Evolutionary conservation across 2,888 invertebrate species (phyloP).

Genomic region (Biston stratarius): DNA sequence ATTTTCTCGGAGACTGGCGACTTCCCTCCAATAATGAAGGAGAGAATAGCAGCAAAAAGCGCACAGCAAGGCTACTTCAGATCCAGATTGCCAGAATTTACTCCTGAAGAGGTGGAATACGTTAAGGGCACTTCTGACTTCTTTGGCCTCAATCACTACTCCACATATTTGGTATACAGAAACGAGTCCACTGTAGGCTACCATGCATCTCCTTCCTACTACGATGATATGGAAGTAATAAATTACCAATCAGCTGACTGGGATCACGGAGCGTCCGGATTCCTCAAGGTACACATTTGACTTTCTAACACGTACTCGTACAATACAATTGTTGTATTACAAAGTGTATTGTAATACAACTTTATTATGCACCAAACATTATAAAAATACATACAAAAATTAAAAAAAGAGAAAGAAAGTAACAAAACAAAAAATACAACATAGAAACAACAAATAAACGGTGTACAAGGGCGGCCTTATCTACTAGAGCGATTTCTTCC

Average conservation of each 20-base stretch:
- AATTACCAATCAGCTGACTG: conserved; percentile 43
- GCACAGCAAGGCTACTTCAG: conserved; percentile 81
- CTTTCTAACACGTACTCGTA: not conserved
- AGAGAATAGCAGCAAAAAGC: conserved; percentile 84
- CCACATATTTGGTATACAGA: conserved; percentile 73
- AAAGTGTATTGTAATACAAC: too few relatives aligned
- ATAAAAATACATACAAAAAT: too few relatives aligned
- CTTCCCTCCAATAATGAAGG: conserved; percentile 87
- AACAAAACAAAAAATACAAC: too few relatives aligned
- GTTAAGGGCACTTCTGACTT: conserved; percentile 88
- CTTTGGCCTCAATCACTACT: conserved; percentile 90
- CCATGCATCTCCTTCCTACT: conserved; percentile 50
- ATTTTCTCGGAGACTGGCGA: conserved; percentile 87
- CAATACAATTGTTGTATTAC: too few relatives aligned
- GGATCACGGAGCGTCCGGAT: conserved; percentile 41
- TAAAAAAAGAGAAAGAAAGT: too few relatives aligned
- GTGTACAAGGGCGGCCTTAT: too few relatives aligned
- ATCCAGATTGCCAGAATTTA: conserved; percentile 87
- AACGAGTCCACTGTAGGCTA: conserved; percentile 52
- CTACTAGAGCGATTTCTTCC: too few relatives aligned
- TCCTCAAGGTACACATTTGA: conserved; percentile 21
- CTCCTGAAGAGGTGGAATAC: conserved; percentile 85
- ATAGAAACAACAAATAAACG: too few relatives aligned
- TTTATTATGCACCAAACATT: too few relatives aligned
- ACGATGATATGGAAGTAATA: conserved; percentile 52